Conservation (phyloP, 2,888 invertebrate species). For the Zygogramma bicolorata region DNA sequence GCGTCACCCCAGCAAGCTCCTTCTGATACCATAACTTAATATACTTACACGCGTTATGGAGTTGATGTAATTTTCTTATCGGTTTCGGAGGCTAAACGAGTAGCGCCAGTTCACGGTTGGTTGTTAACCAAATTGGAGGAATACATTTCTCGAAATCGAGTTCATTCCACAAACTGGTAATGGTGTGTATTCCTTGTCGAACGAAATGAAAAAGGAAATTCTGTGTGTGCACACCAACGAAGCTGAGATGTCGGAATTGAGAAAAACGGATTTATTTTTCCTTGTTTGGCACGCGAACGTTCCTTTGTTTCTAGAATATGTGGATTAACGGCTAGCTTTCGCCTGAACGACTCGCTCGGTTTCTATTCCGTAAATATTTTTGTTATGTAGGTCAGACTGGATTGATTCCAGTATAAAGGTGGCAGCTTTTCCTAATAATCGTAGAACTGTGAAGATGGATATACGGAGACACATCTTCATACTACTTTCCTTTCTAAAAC, state of each 20-base stretch:
- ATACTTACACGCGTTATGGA: neutral
- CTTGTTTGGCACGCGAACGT: neutral
- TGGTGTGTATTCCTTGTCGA: neutral
- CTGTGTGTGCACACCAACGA: neutral
- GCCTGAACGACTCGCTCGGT: neutral
- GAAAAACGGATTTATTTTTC: neutral
- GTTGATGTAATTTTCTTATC: constrained; percentile 4
- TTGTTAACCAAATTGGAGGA: constrained; percentile 12
- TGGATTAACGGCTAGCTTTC: neutral
- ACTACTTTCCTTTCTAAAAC: too few species aligned
- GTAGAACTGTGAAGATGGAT: too few species aligned
- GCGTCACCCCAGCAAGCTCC: neutral
- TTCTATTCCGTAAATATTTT: neutral
- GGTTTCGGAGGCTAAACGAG: neutral
- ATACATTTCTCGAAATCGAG: neutral
- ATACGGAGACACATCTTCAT: too few species aligned
- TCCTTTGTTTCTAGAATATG: neutral
- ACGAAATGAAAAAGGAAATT: neutral
- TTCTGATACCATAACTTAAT: constrained; percentile 8
- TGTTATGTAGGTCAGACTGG: too few species aligned
- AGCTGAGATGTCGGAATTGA: neutral
- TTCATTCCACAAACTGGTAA: neutral
- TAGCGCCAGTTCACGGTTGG: constrained; percentile 9
- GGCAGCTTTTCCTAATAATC: too few species aligned
- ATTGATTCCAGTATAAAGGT: neutral